Conservation (phyloP, 1,140 invertebrate genomes). For the Drosophila teissieri region DNA sequence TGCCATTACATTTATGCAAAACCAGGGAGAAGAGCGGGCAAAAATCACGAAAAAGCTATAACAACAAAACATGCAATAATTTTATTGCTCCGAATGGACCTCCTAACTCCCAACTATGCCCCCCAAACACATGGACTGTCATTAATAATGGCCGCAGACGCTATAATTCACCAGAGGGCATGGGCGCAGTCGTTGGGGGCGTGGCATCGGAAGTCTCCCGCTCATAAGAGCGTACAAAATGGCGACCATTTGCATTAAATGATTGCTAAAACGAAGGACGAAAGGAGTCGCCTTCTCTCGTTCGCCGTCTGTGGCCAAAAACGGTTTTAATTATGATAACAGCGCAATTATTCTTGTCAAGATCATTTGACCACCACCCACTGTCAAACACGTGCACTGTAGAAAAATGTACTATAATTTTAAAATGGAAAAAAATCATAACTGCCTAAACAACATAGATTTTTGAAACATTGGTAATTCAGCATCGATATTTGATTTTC, state of each 20-base stretch:
- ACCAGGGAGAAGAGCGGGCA: slow-evolving; percentile 23
- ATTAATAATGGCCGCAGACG: slow-evolving; percentile 80
- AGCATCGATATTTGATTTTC: no score
- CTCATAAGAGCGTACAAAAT: slow-evolving; percentile 74
- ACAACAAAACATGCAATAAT: slow-evolving; percentile 80
- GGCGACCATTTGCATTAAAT: slow-evolving; percentile 82
- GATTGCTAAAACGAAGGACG: slow-evolving; percentile 75
- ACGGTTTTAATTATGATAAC: slow-evolving; percentile 82
- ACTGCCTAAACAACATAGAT: no score
- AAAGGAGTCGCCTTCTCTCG: slow-evolving; percentile 35
- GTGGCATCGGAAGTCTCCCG: slow-evolving; percentile 1
- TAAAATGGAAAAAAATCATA: no score
- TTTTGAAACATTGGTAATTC: no score
- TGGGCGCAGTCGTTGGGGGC: slow-evolving; percentile 6
- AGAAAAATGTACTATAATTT: neutral
- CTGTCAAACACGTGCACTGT: slow-evolving; percentile 9
- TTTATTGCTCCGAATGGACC: slow-evolving; percentile 55
- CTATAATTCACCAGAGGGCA: slow-evolving; percentile 65
- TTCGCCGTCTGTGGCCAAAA: slow-evolving; percentile 59
- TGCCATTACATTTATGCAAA: slow-evolving; percentile 77
- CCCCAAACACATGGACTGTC: slow-evolving; percentile 51
- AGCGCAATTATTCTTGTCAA: slow-evolving; percentile 83
- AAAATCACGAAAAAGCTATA: slow-evolving; percentile 78
- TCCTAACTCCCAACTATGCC: slow-evolving; percentile 44
- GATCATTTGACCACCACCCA: slow-evolving; percentile 69